Conservation (phyloP, 2,113 vertebrate genomes). For the Nettapus auritus region DNA sequence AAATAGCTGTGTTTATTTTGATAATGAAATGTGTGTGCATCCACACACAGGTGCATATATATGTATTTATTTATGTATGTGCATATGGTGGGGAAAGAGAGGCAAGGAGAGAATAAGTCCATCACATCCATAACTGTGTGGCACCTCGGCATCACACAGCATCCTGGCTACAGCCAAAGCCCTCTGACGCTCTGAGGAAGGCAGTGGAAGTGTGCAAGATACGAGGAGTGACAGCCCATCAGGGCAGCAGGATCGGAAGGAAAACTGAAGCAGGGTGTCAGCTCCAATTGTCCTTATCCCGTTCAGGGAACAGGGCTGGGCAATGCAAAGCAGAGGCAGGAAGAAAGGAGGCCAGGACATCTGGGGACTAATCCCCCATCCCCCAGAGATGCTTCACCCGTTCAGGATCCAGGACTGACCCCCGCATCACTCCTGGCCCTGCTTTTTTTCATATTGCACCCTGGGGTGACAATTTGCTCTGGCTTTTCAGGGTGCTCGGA, state of each 20-base stretch:
- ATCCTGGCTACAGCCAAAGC: not conserved
- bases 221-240: conserved; percentile 51
- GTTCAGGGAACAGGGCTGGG: not conserved
- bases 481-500: fast-evolving
- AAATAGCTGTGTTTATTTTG: not conserved
- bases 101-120: not conserved
- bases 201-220: not conserved
- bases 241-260: not conserved
- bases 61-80: too few species aligned
- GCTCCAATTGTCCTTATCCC: not conserved
- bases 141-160: not conserved
- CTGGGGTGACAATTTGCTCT: not conserved
- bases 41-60: not conserved
- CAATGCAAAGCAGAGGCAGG: not conserved
- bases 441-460: not conserved
- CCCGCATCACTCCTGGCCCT: not conserved
- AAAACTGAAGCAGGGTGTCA: conserved; percentile 37
- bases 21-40: not conserved
- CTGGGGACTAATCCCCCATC: conserved; percentile 40
- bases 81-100: not conserved
- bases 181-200: fast-evolving
- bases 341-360: conserved; percentile 35
- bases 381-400: conserved; percentile 14
- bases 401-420: not conserved
- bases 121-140: not conserved